Conservation (phyloP, 2,113 vertebrate genomes). For the Gymnogyps californianus region DNA sequence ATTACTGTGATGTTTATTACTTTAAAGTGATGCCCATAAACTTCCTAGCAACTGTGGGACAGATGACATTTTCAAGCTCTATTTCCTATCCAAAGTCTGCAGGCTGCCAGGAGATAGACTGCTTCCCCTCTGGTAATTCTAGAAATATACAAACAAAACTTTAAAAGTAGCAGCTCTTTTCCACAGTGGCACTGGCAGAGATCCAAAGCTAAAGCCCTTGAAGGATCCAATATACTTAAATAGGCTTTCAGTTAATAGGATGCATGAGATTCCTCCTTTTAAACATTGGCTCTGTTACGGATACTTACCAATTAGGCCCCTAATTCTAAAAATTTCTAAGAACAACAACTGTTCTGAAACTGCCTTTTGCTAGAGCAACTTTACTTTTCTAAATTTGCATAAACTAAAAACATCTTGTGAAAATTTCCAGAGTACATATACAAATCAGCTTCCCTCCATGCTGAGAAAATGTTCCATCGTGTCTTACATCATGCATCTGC, state of each 20-base stretch:
- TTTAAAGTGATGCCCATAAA: not conserved
- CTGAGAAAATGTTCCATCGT: not conserved
- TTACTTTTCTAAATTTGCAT: not conserved
- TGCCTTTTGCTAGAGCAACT: not conserved
- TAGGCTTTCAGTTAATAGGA: not conserved
- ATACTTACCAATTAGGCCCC: not conserved
- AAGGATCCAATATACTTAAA: slow-evolving; percentile 1
- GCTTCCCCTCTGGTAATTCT: slow-evolving; percentile 28
- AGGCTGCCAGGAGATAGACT: slow-evolving; percentile 17
- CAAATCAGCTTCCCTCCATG: not conserved
- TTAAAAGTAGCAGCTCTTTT: slow-evolving; percentile 13
- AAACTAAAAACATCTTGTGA: not conserved
- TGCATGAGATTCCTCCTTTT: not conserved
- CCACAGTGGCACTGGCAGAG: not conserved
- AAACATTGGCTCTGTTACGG: not conserved
- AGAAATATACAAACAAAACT: slow-evolving; percentile 37
- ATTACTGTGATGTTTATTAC: not conserved
- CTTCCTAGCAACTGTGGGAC: not conserved
- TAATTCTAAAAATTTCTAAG: not conserved
- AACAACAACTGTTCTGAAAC: not conserved
- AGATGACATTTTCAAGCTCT: slow-evolving; percentile 51
- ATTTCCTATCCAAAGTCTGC: slow-evolving; percentile 21
- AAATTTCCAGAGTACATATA: not conserved
- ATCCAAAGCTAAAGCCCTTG: slow-evolving; percentile 17
- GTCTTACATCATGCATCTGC: not conserved